These are phyloP conservation scores for Reticulitermes speratus DNA, from an alignment of 1,140 invertebrate species.

Conservation along the genomic window DNA sequence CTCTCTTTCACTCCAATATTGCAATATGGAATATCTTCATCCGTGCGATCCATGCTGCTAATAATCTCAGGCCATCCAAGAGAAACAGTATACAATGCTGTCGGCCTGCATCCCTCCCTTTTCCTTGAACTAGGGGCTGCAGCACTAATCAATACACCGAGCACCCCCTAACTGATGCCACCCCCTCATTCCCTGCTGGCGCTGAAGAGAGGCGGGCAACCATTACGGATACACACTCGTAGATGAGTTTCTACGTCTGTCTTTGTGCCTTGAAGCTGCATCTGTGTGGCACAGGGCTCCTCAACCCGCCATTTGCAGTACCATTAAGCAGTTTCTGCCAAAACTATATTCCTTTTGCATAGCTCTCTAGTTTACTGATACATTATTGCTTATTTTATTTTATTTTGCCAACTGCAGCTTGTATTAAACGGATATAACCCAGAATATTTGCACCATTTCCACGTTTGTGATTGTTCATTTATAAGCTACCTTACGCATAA, in stretches of 20 bases:
- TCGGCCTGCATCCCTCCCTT: background rate
- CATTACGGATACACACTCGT: background rate
- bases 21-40: background rate
- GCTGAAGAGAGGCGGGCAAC: background rate
- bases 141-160: constrained; percentile 5
- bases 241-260: constrained; percentile 5
- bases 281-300: background rate
- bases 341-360: too few species aligned
- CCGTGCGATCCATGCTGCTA: background rate
- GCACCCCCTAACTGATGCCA: background rate
- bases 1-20: too few species aligned
- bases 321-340: too few species aligned
- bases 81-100: background rate
- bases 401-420: too few species aligned
- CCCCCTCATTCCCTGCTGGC: background rate
- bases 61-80: background rate
- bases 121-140: background rate
- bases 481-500: too few species aligned
- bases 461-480: too few species aligned
- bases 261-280: background rate
- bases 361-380: too few species aligned
- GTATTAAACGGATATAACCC: too few species aligned
- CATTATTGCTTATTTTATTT: too few species aligned
- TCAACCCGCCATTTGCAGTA: background rate
- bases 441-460: too few species aligned